Evolutionary conservation across 2,797 vertebrate species (phyloP).

Genomic region (Cuculus canorus): DNA sequence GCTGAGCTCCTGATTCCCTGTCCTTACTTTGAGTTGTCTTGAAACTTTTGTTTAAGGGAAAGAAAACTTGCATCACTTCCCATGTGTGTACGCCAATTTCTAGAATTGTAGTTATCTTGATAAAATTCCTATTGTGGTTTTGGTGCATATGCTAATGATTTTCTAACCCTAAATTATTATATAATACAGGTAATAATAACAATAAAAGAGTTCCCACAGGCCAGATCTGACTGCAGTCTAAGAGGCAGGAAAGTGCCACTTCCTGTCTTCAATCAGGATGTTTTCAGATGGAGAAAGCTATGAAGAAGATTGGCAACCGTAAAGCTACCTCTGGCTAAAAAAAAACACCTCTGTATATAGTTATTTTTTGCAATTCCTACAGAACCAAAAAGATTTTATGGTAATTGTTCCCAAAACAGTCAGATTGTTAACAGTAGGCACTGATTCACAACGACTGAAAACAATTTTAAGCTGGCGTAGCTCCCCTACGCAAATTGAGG

Average conservation of each 20-base stretch:
- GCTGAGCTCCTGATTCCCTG: neutral
- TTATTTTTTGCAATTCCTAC: neutral
- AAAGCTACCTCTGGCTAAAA: neutral
- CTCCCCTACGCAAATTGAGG: neutral
- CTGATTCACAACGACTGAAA: neutral
- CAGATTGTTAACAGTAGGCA: neutral
- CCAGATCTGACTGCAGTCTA: neutral
- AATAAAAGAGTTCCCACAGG: neutral
- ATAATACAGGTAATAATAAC: neutral
- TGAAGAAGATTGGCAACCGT: neutral
- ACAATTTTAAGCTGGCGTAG: neutral
- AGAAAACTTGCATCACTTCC: neutral
- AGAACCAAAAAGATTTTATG: neutral
- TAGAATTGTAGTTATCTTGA: neutral
- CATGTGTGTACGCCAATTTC: neutral
- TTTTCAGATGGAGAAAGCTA: neutral
- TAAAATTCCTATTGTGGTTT: neutral
- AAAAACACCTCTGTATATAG: neutral
- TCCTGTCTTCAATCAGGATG: neutral
- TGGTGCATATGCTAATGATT: neutral
- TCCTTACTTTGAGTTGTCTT: neutral
- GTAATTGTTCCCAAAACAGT: neutral
- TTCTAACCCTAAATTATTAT: neutral
- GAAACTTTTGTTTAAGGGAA: neutral
- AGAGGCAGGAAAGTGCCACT: neutral